Conservation (phyloP, 2,888 invertebrate genomes). For the Phania funesta region DNA sequence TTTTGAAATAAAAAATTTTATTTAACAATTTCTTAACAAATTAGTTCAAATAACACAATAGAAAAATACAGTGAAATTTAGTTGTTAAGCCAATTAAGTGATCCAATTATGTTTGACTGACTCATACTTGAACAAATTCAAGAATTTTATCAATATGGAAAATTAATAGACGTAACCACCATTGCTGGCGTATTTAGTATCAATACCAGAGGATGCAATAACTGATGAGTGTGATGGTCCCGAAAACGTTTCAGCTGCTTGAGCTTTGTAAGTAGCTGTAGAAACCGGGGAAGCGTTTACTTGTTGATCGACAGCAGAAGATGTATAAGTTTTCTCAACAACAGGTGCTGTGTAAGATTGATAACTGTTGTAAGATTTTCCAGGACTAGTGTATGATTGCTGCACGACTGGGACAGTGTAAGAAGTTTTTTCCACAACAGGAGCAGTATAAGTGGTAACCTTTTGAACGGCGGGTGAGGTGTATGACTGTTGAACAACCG, state of each 20-base stretch:
- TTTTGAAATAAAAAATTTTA: too few relatives aligned
- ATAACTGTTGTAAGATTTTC: slow-evolving; percentile 37
- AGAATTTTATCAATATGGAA: slow-evolving; percentile 19
- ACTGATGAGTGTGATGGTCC: slow-evolving; percentile 47
- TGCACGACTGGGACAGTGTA: slow-evolving; percentile 29
- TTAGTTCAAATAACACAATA: too few relatives aligned
- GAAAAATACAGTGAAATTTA: too few relatives aligned
- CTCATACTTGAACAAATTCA: slow-evolving; percentile 1
- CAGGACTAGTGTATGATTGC: slow-evolving; percentile 30
- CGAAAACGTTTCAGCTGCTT: slow-evolving; percentile 37
- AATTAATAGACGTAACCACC: slow-evolving; percentile 75
- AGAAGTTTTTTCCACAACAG: slow-evolving; percentile 19
- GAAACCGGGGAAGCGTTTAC: slow-evolving; percentile 39
- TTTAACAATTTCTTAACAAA: too few relatives aligned
- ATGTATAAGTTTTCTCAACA: slow-evolving; percentile 29
- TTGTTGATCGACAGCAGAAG: slow-evolving; percentile 32
- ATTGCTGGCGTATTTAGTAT: slow-evolving; percentile 74
- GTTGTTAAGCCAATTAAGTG: too few relatives aligned
- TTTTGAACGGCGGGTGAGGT: too few relatives aligned
- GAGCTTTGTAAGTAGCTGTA: slow-evolving; percentile 46
- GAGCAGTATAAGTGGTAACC: slow-evolving; percentile 4
- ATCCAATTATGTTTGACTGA: too few relatives aligned
- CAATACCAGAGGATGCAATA: slow-evolving; percentile 68
- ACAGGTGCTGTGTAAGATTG: slow-evolving; percentile 43
- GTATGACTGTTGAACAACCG: slow-evolving; percentile 26